phyloP scores from a whole-genome alignment of 2,797 vertebrate species.

The Rhinichthys osculus region DNA sequence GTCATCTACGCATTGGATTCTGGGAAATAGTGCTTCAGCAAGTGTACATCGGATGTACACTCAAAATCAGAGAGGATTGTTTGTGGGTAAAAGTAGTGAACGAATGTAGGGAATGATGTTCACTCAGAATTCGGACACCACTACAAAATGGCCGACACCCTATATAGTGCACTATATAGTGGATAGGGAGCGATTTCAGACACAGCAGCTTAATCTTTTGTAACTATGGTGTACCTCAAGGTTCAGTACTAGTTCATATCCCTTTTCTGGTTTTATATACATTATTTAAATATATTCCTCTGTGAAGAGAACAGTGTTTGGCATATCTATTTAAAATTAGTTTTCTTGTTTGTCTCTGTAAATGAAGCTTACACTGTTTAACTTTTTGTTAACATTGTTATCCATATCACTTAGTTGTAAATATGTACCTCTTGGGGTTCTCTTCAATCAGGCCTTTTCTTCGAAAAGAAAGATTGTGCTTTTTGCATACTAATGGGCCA shows the following conservation, averaged over 20 bases:
- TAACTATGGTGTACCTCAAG: not conserved
- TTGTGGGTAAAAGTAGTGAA: no score
- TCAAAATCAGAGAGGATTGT: no score
- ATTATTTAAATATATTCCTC: not conserved
- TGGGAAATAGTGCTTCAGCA: no score
- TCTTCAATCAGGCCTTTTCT: constrained; percentile 19
- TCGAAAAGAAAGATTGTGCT: constrained; percentile 4
- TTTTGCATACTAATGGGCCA: constrained; percentile 49
- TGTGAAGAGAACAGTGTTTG: not conserved
- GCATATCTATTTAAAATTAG: not conserved
- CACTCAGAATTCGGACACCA: no score
- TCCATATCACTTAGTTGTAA: not conserved
- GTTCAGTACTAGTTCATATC: constrained; percentile 4
- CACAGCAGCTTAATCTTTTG: not conserved
- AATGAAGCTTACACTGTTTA: not conserved
- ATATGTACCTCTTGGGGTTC: not conserved
- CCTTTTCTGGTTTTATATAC: not conserved
- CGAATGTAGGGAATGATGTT: no score
- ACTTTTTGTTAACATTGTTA: not conserved
- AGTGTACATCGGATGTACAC: no score
- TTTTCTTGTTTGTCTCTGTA: not conserved
- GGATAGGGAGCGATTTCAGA: no score
- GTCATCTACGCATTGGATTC: no score
- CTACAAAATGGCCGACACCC: no score
- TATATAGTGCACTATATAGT: no score